phyloP scores from a whole-genome alignment of 2,888 invertebrate genomes.

The Lasioglossum figueresi region DNA sequence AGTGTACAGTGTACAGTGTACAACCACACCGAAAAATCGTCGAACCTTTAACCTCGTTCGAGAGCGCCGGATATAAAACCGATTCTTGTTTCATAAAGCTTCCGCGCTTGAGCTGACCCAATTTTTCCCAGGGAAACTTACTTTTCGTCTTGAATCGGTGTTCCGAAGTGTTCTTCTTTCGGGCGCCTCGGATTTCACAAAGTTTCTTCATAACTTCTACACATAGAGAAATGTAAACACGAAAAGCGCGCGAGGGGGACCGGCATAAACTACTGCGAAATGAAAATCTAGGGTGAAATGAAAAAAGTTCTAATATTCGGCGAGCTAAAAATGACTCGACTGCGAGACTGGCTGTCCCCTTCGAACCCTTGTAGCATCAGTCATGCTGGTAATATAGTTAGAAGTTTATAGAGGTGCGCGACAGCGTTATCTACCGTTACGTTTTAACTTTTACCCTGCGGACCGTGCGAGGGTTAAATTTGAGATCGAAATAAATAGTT shows the following conservation, averaged over 20 bases:
- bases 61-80: not conserved
- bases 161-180: constrained; percentile 4
- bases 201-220: constrained; percentile 8
- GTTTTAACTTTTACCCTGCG: not conserved
- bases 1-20: too few species aligned
- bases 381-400: not conserved
- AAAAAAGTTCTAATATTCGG: not conserved
- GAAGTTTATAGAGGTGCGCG: not conserved
- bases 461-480: not conserved
- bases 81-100: not conserved
- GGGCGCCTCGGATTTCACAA: not conserved
- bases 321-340: not conserved
- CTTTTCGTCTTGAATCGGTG: not conserved
- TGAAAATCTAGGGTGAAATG: not conserved
- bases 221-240: constrained; percentile 3
- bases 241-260: not conserved
- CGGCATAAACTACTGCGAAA: not conserved
- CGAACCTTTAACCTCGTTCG: not conserved
- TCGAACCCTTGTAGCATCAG: not conserved
- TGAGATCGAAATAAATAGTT: not conserved
- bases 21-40: not conserved
- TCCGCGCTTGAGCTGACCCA: not conserved
- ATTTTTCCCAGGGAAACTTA: not conserved
- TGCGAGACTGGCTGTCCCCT: not conserved
- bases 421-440: not conserved